These are phyloP conservation scores for Pocillopora verrucosa DNA, from an alignment of 64 coral and sea anemone species.

Conservation along the genomic window DNA sequence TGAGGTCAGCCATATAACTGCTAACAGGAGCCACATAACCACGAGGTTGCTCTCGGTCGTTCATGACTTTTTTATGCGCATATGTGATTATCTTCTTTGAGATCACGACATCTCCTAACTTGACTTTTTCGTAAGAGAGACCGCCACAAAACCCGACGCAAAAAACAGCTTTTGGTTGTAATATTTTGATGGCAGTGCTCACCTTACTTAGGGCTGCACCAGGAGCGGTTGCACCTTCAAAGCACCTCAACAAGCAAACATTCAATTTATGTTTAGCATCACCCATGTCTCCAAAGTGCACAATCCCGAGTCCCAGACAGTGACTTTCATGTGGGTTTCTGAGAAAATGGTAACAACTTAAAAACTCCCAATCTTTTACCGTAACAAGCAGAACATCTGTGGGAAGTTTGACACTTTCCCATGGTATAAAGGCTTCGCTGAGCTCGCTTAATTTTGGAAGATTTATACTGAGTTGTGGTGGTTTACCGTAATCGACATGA, in stretches of 20 bases:
- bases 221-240: not conserved
- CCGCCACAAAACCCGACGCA: conserved; percentile 29
- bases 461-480: not conserved
- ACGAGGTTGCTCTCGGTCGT: not conserved
- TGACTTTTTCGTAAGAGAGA: conserved; percentile 3
- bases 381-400: conserved; percentile 15
- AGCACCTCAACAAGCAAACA: not conserved
- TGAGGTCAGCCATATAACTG: not conserved
- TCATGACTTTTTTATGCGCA: conserved; percentile 28
- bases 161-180: conserved; percentile 17
- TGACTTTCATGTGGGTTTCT: not conserved
- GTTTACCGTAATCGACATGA: not conserved
- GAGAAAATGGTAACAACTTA: not conserved
- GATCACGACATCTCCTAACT: conserved; percentile 32
- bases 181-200: not conserved
- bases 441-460: not conserved
- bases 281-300: conserved; percentile 24
- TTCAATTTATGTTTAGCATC: not conserved
- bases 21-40: conserved; percentile 19
- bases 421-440: not conserved
- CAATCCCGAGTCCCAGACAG: not conserved
- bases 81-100: not conserved
- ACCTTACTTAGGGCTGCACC: not conserved
- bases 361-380: conserved; percentile 13
- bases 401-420: conserved; percentile 4